A percentile compares a stretch with the other conserved stretches of the same genome.
Evolutionary conservation across 2,797 vertebrate genomes (phyloP).

Genomic region (Sebastes aleutianus): DNA sequence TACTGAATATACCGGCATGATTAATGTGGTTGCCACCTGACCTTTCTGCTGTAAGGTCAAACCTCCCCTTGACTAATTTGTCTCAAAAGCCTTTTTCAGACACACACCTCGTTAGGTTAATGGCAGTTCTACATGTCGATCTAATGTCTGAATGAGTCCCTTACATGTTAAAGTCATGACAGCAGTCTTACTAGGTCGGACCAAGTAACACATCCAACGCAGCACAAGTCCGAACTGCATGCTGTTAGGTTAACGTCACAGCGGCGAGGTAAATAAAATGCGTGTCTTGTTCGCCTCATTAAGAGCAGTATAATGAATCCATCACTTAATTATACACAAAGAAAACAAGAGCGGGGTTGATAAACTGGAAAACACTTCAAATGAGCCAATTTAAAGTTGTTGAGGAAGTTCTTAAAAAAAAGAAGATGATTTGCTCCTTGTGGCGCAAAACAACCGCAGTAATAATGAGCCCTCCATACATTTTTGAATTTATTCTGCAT

Average conservation of each 20-base stretch:
- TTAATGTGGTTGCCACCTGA: neutral
- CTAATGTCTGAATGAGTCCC: neutral
- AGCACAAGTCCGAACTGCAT: neutral
- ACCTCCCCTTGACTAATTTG: neutral
- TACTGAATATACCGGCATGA: neutral
- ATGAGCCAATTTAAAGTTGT: neutral
- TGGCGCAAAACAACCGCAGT: neutral
- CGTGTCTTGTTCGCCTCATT: neutral
- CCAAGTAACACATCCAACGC: neutral
- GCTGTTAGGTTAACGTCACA: neutral
- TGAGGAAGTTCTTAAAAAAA: neutral
- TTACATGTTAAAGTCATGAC: neutral
- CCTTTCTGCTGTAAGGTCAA: constrained; percentile 5
- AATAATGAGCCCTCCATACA: neutral
- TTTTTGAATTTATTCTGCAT: neutral
- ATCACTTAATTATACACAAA: neutral
- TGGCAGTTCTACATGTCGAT: neutral
- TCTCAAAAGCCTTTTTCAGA: neutral
- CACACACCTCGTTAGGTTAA: neutral
- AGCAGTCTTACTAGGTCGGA: neutral
- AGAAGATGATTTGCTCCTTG: neutral
- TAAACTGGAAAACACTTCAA: neutral
- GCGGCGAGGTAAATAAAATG: neutral
- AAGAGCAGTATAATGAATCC: neutral
- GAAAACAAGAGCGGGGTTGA: neutral